Percentiles rank a stretch among this genome's conserved stretches.
Evolutionary conservation across 2,888 invertebrate species (phyloP).

Genomic region (Trilocha varians): DNA sequence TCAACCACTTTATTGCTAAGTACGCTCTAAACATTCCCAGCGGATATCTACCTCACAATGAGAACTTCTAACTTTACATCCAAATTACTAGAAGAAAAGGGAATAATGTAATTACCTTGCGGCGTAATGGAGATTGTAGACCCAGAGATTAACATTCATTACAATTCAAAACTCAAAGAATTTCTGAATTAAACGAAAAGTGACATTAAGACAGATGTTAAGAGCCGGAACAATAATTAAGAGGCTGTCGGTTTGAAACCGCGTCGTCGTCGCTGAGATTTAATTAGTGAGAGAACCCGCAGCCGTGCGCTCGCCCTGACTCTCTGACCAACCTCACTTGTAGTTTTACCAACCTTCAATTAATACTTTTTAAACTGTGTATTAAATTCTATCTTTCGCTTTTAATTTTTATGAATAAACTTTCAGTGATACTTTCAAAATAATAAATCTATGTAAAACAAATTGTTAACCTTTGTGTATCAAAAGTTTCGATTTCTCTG

Average conservation of each 20-base stretch:
- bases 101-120: slow-evolving; percentile 10
- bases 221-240: slow-evolving; percentile 69
- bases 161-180: slow-evolving; percentile 42
- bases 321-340: slow-evolving; percentile 15
- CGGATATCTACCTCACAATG: not conserved
- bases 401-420: too few species aligned
- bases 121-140: slow-evolving; percentile 23
- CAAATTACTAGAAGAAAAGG: not conserved
- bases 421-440: too few species aligned
- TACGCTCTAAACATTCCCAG: too few species aligned
- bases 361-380: not conserved
- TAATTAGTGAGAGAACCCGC: slow-evolving; percentile 65
- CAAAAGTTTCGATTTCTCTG: too few species aligned
- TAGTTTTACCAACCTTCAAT: not conserved
- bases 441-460: too few species aligned
- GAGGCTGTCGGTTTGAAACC: slow-evolving; percentile 68
- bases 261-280: slow-evolving; percentile 63
- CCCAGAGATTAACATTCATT: slow-evolving; percentile 40
- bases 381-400: too few species aligned
- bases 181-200: slow-evolving; percentile 60
- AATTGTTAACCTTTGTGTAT: too few species aligned
- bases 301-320: slow-evolving; percentile 16
- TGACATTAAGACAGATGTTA: slow-evolving; percentile 71
- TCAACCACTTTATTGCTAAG: too few species aligned
- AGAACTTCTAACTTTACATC: not conserved